Evolutionary conservation across 2,797 vertebrate genomes (phyloP), one percentile per base, ranked within the genome.

Genomic region (Oreonectes daqikongensis): DNA sequence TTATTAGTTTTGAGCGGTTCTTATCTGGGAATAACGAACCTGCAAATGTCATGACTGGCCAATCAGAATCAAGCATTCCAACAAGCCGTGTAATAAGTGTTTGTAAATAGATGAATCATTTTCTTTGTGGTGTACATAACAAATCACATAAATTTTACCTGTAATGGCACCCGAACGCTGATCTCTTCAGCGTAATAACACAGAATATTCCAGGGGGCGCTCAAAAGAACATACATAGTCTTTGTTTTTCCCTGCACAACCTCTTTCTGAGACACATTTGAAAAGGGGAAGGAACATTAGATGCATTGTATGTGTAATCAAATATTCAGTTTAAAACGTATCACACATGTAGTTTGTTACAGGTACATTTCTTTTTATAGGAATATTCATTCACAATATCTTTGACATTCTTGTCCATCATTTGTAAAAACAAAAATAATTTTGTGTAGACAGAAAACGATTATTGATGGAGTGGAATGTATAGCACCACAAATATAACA

Each of bases 161-260:
- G 90, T 72, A 96, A 87, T 0, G 94, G 95, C n/a, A 91, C 89
- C 5, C 88, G 85, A 44, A 94, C 88, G 14, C 87, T 86, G 71
- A 97, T 91, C 73, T 95, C 94, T 75, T 97, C 94, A 0, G 93
- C 92, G 0, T 92, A 94, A 85, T 88, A 93, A 73, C 94, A 93
- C 28, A 95, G 88, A 57, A 93, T 76, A 0, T 57, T 90, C 93
- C 93, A 96, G 0, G 94, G 89, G 0, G 89, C 91, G 0, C 77
- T 90, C 81, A 94, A 90, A 67, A 95, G 92, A 67, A 91, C 28
- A 2, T 88, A 93, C 10, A 82, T 88, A 59, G 90, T 80, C 22
- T 57, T 81, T 0, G 26, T 84, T 80, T 88, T 90, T 0, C 76
- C 22, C 24, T 88, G 61, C 0, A 44, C 6, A 42, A 88, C 77